phyloP scores from a whole-genome alignment of 2,888 invertebrate species.

The Aricia artaxerxes region DNA sequence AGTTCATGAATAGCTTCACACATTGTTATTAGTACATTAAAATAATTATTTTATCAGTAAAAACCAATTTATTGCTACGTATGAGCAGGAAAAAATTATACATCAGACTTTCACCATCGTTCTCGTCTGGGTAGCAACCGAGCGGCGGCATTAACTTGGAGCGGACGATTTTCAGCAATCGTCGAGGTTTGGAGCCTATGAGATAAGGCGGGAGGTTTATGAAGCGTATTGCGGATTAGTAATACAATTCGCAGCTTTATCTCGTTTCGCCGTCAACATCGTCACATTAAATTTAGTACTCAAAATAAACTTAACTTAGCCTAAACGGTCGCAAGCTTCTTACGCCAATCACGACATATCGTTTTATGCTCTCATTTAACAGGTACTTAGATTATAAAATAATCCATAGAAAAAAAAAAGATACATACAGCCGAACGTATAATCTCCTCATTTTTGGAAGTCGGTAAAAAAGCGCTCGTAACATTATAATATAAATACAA shows the following conservation, averaged over 20 bases:
- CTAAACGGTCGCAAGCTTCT: background rate
- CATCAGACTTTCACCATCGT: background rate
- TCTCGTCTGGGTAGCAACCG: background rate
- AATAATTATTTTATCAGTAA: background rate
- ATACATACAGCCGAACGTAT: too few species aligned
- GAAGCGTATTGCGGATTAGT: conserved; percentile 18
- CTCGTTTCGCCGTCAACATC: conserved; percentile 9
- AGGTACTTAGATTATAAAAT: background rate
- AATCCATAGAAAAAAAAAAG: background rate
- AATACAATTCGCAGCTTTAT: background rate
- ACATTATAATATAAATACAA: too few species aligned
- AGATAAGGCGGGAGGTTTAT: conserved; percentile 21
- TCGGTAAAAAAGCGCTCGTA: background rate
- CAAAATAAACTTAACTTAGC: background rate
- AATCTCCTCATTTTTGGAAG: too few species aligned
- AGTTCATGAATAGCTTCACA: background rate
- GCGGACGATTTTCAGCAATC: background rate
- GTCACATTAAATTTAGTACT: conserved; percentile 13
- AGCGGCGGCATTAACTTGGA: conserved; percentile 37
- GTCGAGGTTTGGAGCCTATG: conserved; percentile 16
- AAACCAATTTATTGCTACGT: background rate
- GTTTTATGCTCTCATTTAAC: background rate
- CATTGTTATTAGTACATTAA: background rate
- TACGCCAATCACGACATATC: background rate
- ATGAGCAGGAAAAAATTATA: background rate